phyloP scores from a whole-genome alignment of 2,113 vertebrate genomes.

The Ornithorhynchus anatinus region DNA sequence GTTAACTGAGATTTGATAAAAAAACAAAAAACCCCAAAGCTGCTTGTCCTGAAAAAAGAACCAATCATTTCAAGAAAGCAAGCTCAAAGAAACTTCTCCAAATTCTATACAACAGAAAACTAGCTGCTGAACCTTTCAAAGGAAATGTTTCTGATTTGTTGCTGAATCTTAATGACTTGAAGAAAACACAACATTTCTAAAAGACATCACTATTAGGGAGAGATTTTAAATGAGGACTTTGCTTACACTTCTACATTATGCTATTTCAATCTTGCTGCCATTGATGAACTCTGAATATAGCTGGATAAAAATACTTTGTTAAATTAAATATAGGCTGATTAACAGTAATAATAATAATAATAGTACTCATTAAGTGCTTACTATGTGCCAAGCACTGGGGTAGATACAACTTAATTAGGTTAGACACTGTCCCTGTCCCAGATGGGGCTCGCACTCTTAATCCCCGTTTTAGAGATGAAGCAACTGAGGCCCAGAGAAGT shows the following conservation, averaged over 20 bases:
- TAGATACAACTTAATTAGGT: too few species aligned
- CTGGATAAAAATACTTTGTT: constrained; percentile 22
- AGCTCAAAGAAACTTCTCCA: neutral
- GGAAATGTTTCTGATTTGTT: constrained; percentile 5
- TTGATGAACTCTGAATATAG: constrained; percentile 7
- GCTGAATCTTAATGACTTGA: constrained; percentile 13
- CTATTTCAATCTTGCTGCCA: constrained; percentile 24
- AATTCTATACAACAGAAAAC: too few species aligned
- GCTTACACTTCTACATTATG: neutral
- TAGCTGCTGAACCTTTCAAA: too few species aligned
- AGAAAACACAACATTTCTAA: constrained; percentile 20
- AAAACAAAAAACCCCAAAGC: neutral
- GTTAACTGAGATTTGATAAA: neutral
- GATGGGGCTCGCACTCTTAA: too few species aligned
- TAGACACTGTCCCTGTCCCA: too few species aligned
- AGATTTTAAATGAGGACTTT: too few species aligned
- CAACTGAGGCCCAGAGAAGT: too few species aligned
- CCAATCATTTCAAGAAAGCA: neutral
- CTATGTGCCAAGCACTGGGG: too few species aligned
- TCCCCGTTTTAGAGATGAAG: too few species aligned
- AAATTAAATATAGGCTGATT: constrained; percentile 39
- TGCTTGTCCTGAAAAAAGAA: neutral
- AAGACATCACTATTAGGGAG: too few species aligned
- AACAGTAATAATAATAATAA: too few species aligned
- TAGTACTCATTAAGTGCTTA: too few species aligned